These are phyloP conservation scores for Drosophila dives DNA, from an alignment of 2,888 invertebrate genomes.

Conservation along the genomic window DNA sequence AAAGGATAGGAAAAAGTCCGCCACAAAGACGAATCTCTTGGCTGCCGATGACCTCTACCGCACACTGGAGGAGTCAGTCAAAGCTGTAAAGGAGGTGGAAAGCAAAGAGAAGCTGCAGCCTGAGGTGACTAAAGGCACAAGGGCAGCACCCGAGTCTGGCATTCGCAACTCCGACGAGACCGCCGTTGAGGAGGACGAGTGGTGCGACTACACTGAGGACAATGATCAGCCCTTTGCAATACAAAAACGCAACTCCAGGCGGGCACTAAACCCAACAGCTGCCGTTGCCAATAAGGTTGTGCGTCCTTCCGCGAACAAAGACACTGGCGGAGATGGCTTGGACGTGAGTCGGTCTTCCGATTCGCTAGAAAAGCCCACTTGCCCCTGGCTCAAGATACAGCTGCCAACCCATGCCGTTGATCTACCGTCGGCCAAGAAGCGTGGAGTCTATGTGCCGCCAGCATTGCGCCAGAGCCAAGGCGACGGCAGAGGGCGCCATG, in stretches of 20 bases:
- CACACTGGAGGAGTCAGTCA: constrained; percentile 58
- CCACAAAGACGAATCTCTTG: constrained; percentile 56
- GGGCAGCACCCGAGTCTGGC: constrained; percentile 33
- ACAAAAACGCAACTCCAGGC: constrained; percentile 26
- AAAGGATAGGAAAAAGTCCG: constrained; percentile 61
- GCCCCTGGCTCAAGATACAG: constrained; percentile 58
- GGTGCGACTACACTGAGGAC: constrained; percentile 65
- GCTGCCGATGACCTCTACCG: constrained; percentile 66
- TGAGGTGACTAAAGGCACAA: constrained; percentile 10
- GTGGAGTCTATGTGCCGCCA: constrained; percentile 60
- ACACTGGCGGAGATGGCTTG: constrained; percentile 62
- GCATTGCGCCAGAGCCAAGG: constrained; percentile 62
- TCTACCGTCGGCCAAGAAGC: constrained; percentile 6
- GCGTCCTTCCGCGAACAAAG: constrained; percentile 16
- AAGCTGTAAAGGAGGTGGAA: constrained; percentile 23
- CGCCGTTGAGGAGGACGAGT: constrained; percentile 54
- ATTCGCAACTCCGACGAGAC: constrained; percentile 36
- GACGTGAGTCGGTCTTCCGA: constrained; percentile 39
- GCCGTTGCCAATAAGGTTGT: constrained; percentile 12
- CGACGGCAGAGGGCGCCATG: constrained; percentile 36
- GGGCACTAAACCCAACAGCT: constrained; percentile 11
- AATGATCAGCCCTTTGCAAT: constrained; percentile 42
- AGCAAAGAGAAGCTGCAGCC: constrained; percentile 19
- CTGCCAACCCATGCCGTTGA: constrained; percentile 3
- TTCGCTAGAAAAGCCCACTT: constrained; percentile 11